Base-by-base conservation (phyloP, 2,797 vertebrate genomes). In the Sylvia borin region DNA sequence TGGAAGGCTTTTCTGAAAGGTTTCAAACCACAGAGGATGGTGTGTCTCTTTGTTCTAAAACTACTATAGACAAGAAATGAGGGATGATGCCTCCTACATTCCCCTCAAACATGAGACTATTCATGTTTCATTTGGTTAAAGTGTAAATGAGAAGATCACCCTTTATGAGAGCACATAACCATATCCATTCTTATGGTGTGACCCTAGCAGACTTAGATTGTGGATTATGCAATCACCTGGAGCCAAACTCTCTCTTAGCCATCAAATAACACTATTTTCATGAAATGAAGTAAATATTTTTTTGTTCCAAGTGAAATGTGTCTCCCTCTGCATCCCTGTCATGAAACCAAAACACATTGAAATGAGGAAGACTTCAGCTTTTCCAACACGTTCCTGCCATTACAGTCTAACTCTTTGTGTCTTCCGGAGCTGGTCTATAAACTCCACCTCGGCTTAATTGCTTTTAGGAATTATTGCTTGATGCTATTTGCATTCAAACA, bases 171-270 rank as follows among this genome's bases (percentile, higher is more conserved):
- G 36, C 24, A 54, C 11, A 20, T 34, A 34, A 40, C 26, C n/a
- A 2, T 65, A 36, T 36, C 11, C 16, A 7, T 51, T 75, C 24
- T 55, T 40, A 38, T 51, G 0, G 0, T 18, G 6, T 31, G 17
- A 42, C 11, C 27, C 11, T 51, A 34, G 32, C 31, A 67, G 45
- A 17, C 10, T 45, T n/a, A 34, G 18, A 62, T 5, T 15, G 68
- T 67, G 22, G 31, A 38, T 80, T 61, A 58, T 54, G 16, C 34
- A 58, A 34, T 27, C n/a, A 45, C 16, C 14, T 57, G 64, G 40
- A 87, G 58, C 7, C n/a, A 42, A 84, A 34, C 21, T 84, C 31
- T 60, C 8, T 65, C 11, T 36, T 24, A 84, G 29, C 50, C 25
- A 36, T 36, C 29, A 87, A 34, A 60, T 58, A 40, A 54, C 7